phyloP scores from a whole-genome alignment of 1,140 invertebrate species.

The Nautilus pompilius region DNA sequence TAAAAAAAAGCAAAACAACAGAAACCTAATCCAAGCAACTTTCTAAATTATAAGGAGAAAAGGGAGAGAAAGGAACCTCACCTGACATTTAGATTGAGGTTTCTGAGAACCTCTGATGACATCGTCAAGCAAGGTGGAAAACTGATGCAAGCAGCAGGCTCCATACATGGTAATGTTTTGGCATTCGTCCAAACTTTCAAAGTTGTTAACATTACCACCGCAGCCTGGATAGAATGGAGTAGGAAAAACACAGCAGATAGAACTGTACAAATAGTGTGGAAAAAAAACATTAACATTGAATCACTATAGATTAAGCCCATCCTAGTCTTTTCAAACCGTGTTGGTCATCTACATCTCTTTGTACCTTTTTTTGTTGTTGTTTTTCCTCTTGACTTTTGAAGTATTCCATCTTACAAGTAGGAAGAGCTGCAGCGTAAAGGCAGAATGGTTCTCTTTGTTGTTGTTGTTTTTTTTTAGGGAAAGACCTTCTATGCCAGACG shows the following conservation, averaged over 20 bases:
- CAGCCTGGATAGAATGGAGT: slow-evolving; percentile 34
- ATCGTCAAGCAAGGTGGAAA: slow-evolving; percentile 24
- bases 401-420: not conserved
- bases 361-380: not conserved
- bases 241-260: not conserved
- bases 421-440: not conserved
- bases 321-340: not conserved
- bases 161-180: slow-evolving; percentile 34
- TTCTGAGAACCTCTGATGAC: slow-evolving; percentile 25
- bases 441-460: not conserved
- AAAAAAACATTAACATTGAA: not conserved
- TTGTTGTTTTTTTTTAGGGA: not conserved
- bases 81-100: slow-evolving; percentile 36
- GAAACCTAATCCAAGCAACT: no score
- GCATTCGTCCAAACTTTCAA: slow-evolving; percentile 42
- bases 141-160: slow-evolving; percentile 43
- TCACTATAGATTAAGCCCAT: not conserved
- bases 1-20: no score
- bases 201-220: slow-evolving; percentile 58
- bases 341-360: not conserved
- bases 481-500: no score
- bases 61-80: slow-evolving; percentile 10
- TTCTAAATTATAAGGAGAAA: no score
- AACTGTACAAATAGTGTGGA: not conserved
- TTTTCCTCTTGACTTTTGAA: not conserved